These are phyloP conservation scores for Siniperca chuatsi DNA, from an alignment of 2,113 vertebrate genomes.

Conservation along the genomic window DNA sequence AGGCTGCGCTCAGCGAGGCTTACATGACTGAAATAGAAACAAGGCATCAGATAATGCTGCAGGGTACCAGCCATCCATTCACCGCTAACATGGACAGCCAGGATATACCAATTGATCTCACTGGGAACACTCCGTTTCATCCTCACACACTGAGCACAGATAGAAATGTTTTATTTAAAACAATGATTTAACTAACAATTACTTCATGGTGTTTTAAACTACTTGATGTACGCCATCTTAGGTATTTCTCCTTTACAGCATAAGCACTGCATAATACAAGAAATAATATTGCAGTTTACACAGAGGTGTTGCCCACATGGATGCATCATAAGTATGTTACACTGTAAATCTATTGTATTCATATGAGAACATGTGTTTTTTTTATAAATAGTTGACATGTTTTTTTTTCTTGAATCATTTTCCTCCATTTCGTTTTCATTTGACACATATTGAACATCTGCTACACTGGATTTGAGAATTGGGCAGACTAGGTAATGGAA, in stretches of 20 bases:
- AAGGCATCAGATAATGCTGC: constrained; percentile 73
- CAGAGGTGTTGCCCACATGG: neutral
- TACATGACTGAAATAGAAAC: constrained; percentile 74
- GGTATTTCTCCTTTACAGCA: constrained; percentile 9
- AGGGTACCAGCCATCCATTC: constrained; percentile 57
- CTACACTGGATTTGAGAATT: neutral
- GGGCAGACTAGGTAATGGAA: no score
- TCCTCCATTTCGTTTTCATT: neutral
- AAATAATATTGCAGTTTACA: constrained; percentile 23
- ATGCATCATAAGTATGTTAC: constrained; percentile 49
- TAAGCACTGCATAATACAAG: constrained; percentile 22
- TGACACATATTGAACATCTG: neutral
- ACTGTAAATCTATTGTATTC: constrained; percentile 2
- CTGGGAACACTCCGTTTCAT: constrained; percentile 46
- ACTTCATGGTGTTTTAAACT: neutral
- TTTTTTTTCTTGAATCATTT: neutral
- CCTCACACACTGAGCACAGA: constrained; percentile 12
- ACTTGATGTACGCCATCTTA: neutral
- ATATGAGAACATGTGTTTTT: neutral
- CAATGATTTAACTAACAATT: constrained; percentile 6
- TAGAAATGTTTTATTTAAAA: constrained; percentile 29
- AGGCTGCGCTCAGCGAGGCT: constrained; percentile 49
- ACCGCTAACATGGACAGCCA: constrained; percentile 36
- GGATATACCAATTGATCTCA: constrained; percentile 66
- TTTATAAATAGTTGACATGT: neutral